Evolutionary conservation across 2,797 vertebrate species (phyloP), one percentile per base, ranked within the genome.

Genomic region (Distichodus sexfasciatus): DNA sequence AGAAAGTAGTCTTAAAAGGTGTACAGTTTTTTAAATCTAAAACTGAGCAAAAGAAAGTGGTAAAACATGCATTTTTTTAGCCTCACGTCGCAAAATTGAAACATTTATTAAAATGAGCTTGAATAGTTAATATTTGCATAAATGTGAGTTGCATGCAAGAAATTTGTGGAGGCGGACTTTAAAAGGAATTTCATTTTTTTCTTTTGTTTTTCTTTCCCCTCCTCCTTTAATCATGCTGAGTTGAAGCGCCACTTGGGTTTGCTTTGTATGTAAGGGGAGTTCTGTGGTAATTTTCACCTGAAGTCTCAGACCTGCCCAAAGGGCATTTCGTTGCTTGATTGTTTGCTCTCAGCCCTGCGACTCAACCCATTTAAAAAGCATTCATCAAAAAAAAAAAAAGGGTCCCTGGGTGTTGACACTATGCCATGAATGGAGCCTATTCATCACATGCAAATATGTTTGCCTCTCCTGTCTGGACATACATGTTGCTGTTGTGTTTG

Each of bases 361-460:
- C 46, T 75, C 23, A 54, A 74, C 72, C 46, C 7, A 15, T 70
- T 71, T 54, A 28, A 75, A 54, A 76, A 48, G 41, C 71, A 75
- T 73, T 78, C 74, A 53, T 75, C 54, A 66, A 71, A 78, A 74
- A 76, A 59, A n/a, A n/a, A n/a, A n/a, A n/a, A n/a, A n/a, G n/a
- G n/a, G 50, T 74, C 71, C 46, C 41, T 59, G 61, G 60, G 57
- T 71, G 71, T 67, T 72, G 68, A 76, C 73, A 65, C 43, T 71
- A 68, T 26, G 48, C 54, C 50, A 69, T 82, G 69, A 82, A 79
- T 78, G 55, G 64, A 51, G 69, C 38, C 81, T 65, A 77, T 84
- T 82, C 75, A 84, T 71, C 48, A 65, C 71, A 83, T 84, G 78
- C 78, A 83, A 80, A 82, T 77, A 71, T 70, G 64, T 72, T 72